Evolutionary conservation across 2,113 vertebrate genomes (phyloP).

Genomic region (Potamarius usumacintae): DNA sequence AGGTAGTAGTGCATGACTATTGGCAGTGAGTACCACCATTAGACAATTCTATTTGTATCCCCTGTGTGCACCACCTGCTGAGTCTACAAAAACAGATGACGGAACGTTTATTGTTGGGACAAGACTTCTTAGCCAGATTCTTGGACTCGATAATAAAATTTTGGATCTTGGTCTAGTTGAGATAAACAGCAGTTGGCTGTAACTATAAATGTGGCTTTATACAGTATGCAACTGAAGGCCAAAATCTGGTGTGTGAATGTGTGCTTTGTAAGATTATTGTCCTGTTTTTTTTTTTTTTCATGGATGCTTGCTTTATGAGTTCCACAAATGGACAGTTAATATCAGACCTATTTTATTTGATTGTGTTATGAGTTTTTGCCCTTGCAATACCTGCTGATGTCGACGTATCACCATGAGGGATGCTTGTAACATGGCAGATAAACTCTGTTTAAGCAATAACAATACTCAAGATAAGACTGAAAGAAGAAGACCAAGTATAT

Average conservation of each 20-base stretch:
- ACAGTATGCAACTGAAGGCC: constrained; percentile 30
- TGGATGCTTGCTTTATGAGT: constrained; percentile 4
- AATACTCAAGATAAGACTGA: neutral
- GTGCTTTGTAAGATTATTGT: constrained; percentile 17
- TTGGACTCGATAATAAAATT: constrained; percentile 46
- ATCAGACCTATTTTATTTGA: neutral
- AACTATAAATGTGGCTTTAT: constrained; percentile 32
- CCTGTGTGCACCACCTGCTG: constrained; percentile 52
- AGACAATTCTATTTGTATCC: constrained; percentile 53
- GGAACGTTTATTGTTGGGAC: constrained; percentile 43
- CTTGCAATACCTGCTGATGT: neutral
- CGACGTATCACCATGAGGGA: neutral
- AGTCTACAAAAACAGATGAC: constrained; percentile 53
- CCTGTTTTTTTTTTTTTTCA: neutral
- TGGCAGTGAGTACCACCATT: constrained; percentile 23
- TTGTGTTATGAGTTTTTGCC: neutral
- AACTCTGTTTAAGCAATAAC: neutral
- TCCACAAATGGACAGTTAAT: constrained; percentile 6
- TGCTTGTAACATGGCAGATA: neutral
- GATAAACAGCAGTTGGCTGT: constrained; percentile 31
- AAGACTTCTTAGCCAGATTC: constrained; percentile 38
- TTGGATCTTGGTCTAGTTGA: constrained; percentile 19
- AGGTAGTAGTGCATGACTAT: constrained; percentile 20
- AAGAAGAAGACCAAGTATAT: neutral
- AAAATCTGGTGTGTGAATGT: constrained; percentile 33